Evolutionary conservation across 1,140 invertebrate genomes (phyloP), one percentile per base, ranked within the genome.

Genomic region (Linepithema humile): DNA sequence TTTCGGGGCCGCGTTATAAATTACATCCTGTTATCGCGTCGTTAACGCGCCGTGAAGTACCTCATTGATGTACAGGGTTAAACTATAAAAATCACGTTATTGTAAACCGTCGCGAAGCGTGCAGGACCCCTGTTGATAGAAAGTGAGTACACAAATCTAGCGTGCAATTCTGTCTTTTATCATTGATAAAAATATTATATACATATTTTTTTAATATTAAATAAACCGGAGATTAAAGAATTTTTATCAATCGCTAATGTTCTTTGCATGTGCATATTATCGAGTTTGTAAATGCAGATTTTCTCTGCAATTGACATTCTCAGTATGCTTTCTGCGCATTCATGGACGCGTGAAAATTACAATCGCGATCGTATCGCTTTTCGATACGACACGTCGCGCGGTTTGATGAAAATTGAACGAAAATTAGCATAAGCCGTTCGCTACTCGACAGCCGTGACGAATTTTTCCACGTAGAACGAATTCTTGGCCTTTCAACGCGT

Each of bases 31-130:
- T 85, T 70, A 53, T 87, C 43, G 85, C 53, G 23, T 64, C 77
- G 69, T 82, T 83, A 85, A 85, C 60, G 55, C 38, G 32, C 59
- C 85, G 60, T 50, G 43, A 85, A 67, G 26, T 53, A n/a, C 40
- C 43, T 82, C 48, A 20, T 43, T 45, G 12, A 64, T 64, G 60
- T 20, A 23, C 55, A 74, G 2, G 55, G 38, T 62, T 74, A 74
- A 74, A 20, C 35, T 29, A 12, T 62, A 62, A 74, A 74, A 74
- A 55, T 74, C 38, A 62, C n/a, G 20, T 70, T 17, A 70, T 12
- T 15, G 45, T 57, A 17, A 48, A 5, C n/a, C 43, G 10, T 45
- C 3, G 10, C 35, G 7, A 55, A 55, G 23, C 4, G n/a, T 23
- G 43, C 15, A 45, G 15, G 43, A 45, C 43, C 43, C 43, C 43